These are phyloP conservation scores for Morone chrysops DNA, from an alignment of 2,113 vertebrate genomes.

Conservation along the genomic window DNA sequence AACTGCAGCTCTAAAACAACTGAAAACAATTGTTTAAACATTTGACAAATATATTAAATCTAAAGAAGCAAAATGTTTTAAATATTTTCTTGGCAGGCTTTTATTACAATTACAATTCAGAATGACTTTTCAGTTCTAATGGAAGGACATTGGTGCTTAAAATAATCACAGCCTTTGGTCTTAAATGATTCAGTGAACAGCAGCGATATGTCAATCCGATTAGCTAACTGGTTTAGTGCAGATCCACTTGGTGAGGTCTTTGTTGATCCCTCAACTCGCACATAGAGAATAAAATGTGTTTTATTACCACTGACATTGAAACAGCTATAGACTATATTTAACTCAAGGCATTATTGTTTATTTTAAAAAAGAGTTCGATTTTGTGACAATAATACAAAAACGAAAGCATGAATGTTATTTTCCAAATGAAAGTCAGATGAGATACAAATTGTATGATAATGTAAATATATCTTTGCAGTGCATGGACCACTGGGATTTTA, in stretches of 20 bases:
- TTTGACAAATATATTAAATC: not conserved
- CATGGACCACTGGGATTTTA: not conserved
- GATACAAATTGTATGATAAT: not conserved
- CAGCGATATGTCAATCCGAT: constrained; percentile 80
- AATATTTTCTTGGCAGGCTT: not conserved
- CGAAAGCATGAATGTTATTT: not conserved
- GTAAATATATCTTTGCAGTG: not conserved
- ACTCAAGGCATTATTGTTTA: no score
- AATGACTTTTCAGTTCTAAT: constrained; percentile 64
- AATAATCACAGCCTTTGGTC: constrained; percentile 76
- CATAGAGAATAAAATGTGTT: constrained; percentile 28
- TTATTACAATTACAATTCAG: not conserved
- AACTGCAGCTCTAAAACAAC: not conserved
- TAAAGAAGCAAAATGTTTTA: not conserved
- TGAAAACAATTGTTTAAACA: not conserved
- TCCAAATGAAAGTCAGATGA: not conserved
- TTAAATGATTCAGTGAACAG: constrained; percentile 73
- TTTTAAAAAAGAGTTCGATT: no score
- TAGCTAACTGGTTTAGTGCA: constrained; percentile 82
- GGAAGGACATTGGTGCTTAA: constrained; percentile 75
- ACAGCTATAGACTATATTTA: not conserved
- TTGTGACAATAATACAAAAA: not conserved
- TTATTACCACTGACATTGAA: not conserved
- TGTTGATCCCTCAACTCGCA: constrained; percentile 55
- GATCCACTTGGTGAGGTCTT: constrained; percentile 73